Evolutionary conservation across 2,888 invertebrate species (phyloP).

Genomic region (Tigriopus californicus): DNA sequence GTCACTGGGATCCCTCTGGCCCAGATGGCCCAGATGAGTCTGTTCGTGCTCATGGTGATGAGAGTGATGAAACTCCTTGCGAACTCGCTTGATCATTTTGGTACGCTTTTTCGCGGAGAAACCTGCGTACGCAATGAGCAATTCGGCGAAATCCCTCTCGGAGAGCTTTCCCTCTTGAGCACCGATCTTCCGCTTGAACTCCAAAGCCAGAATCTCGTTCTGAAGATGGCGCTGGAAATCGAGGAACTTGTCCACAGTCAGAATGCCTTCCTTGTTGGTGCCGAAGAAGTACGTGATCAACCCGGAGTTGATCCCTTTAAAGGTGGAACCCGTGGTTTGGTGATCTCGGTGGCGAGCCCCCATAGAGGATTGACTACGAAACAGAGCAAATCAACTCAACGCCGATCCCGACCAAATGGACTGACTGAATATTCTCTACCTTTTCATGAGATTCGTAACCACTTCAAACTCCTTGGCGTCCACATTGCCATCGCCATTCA

Average conservation of each 20-base stretch:
- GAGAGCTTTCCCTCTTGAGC: constrained; percentile 68
- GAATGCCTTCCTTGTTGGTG: constrained; percentile 59
- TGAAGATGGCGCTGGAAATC: constrained; percentile 75
- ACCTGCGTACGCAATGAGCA: constrained; percentile 80
- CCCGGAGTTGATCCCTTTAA: constrained; percentile 32
- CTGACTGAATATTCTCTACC: not conserved
- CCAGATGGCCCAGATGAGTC: too few species aligned
- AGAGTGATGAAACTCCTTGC: constrained; percentile 41
- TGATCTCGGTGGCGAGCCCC: constrained; percentile 90
- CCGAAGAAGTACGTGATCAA: constrained; percentile 42
- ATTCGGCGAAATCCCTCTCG: constrained; percentile 80
- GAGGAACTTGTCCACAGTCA: constrained; percentile 88
- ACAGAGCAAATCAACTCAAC: not conserved
- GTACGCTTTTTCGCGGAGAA: constrained; percentile 79
- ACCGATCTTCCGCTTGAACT: constrained; percentile 48
- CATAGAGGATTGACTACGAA: constrained; percentile 61
- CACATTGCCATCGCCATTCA: constrained; percentile 96
- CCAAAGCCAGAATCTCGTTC: constrained; percentile 9
- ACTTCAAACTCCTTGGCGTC: constrained; percentile 95
- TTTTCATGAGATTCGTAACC: constrained; percentile 78
- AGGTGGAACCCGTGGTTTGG: constrained; percentile 80
- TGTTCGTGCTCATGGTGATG: too few species aligned
- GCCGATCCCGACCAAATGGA: not conserved
- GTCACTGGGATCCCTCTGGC: too few species aligned
- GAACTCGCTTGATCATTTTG: constrained; percentile 80